Base-by-base conservation (phyloP, 1,140 invertebrate genomes). In the Drosophila gunungcola region DNA sequence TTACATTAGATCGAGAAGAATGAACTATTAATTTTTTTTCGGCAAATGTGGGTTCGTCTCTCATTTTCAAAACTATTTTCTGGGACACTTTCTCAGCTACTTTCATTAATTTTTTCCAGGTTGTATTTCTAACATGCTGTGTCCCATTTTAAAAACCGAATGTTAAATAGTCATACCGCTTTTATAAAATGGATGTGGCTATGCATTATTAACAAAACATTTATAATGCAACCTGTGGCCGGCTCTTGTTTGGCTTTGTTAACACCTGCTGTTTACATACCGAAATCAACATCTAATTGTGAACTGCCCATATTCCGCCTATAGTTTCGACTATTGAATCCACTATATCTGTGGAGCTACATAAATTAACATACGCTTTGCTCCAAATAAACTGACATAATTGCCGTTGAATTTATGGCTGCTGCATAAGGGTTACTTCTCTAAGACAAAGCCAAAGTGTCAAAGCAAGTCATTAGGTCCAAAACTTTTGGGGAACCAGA, bases 341-440 rank as follows among this genome's bases (percentile, higher is more conserved):
- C 45, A 54, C 65, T 55, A 29, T 60, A 36, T 42, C 51, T 61
- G 29, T 64, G 65, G 36, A 49, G 46, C 61, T 61, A 63, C 78
- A 88, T 86, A 88, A 88, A 88, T 86, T 78, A 80, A 82, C 69
- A 69, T 62, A 88, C 68, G 84, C 84, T 89, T 89, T 89, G 84
- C 84, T 89, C 84, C 80, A 89, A 83, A 89, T 89, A 89, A 89
- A 89, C 84, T 89, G 84, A 89, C 84, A 89, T 89, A 89, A 89
- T 89, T 89, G 80, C 76, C 80, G 56, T 64, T 80, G 80, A 89
- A 89, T 89, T 89, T 89, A 89, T 89, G 84, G 65, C 27, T 36
- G 39, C 60, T 68, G 67, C 49, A 52, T 29, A 43, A 42, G 52
- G 34, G 57, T 61, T 63, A 69, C 62, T 43, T 61, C 52, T 61